phyloP scores from a whole-genome alignment of 2,113 vertebrate species.

The Syngnathus scovelli region DNA sequence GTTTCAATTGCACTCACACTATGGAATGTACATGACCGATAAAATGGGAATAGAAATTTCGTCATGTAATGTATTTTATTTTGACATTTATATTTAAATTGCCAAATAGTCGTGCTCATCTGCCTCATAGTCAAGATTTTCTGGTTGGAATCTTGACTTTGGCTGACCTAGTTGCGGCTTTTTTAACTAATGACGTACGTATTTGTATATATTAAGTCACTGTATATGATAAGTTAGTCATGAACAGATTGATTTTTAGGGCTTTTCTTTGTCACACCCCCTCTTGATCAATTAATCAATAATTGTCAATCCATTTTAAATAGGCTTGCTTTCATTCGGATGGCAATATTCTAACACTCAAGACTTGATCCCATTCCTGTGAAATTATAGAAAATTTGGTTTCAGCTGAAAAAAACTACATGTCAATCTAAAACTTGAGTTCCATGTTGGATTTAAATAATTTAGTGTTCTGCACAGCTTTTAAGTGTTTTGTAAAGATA shows the following conservation, averaged over 20 bases:
- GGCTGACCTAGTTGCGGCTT: no score
- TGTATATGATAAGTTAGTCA: no score
- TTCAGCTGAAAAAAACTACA: neutral
- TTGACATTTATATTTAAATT: neutral
- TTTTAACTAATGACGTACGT: no score
- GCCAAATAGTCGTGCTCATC: no score
- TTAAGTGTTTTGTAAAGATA: neutral
- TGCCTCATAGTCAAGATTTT: no score
- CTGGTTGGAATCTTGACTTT: neutral
- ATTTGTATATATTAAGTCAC: no score
- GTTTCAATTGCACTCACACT: neutral
- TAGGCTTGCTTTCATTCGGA: no score
- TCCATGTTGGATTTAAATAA: neutral
- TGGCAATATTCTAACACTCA: neutral
- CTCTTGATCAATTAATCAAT: no score
- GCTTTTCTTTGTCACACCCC: no score
- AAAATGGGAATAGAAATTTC: neutral
- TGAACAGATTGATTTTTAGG: no score
- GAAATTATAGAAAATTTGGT: neutral
- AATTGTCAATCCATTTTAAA: no score
- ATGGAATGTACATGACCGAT: neutral
- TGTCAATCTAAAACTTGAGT: neutral
- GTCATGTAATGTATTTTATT: neutral
- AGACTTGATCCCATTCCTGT: neutral
- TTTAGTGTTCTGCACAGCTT: neutral